Conservation (phyloP, 2,113 vertebrate species). For the Takifugu flavidus region DNA sequence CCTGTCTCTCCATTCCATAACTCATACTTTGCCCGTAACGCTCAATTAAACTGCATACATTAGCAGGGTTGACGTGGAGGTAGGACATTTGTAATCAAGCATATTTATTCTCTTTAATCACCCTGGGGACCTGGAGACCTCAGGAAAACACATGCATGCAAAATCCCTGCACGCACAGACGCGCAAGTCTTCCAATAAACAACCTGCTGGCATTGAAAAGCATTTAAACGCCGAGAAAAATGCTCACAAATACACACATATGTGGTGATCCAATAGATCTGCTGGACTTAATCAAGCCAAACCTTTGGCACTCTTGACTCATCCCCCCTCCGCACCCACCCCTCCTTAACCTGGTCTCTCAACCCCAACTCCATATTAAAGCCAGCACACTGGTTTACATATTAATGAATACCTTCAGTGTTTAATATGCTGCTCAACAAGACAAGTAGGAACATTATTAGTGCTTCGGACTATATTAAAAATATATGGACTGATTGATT, state of each 20-base stretch:
- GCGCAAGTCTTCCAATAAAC: conserved; percentile 32
- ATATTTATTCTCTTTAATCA: conserved; percentile 80
- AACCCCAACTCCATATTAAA: conserved; percentile 68
- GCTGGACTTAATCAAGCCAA: conserved; percentile 71
- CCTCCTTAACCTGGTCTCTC: conserved; percentile 46
- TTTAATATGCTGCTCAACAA: conserved; percentile 68
- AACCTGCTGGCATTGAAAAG: conserved; percentile 3
- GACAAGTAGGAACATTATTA: conserved; percentile 52
- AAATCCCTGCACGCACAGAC: conserved; percentile 16
- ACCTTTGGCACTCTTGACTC: conserved; percentile 55
- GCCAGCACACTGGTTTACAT: conserved; percentile 72
- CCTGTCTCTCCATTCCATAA: conserved; percentile 72
- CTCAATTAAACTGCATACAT: conserved; percentile 82
- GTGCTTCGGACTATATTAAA: conserved; percentile 60
- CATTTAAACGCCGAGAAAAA: conserved; percentile 10
- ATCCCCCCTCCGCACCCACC: conserved; percentile 28
- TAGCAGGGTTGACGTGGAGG: conserved; percentile 70
- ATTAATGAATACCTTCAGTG: conserved; percentile 72
- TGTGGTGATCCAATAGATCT: conserved; percentile 47
- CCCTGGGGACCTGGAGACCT: conserved; percentile 71
- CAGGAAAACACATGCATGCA: conserved; percentile 50
- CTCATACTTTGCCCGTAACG: conserved; percentile 71
- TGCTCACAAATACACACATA: conserved; percentile 1
- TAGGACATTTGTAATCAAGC: conserved; percentile 78
- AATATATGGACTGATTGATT: conserved; percentile 62